Evolutionary conservation across 2,888 invertebrate genomes (phyloP).

Genomic region (Spisula subtruncata): DNA sequence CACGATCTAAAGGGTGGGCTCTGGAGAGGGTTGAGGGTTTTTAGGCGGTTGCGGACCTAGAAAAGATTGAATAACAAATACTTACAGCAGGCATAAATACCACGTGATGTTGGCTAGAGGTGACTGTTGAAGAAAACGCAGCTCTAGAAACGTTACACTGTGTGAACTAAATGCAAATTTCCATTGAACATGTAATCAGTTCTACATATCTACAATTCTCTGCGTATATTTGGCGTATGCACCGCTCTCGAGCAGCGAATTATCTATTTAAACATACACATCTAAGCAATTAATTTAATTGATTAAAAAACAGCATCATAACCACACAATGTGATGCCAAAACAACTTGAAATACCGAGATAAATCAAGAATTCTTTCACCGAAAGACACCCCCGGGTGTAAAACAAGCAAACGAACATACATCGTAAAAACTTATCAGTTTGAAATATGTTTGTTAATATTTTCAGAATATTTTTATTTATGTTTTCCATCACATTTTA

Average conservation of each 20-base stretch:
- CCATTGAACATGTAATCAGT: too few relatives aligned
- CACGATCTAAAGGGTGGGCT: too few relatives aligned
- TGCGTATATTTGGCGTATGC: background rate
- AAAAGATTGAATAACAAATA: too few relatives aligned
- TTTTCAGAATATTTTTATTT: background rate
- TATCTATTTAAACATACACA: background rate
- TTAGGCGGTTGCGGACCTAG: too few relatives aligned
- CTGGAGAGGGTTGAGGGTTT: too few relatives aligned
- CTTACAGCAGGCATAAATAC: too few relatives aligned
- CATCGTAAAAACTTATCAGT: background rate
- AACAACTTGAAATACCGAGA: conserved; percentile 11
- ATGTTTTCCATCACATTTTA: background rate
- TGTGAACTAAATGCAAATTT: too few relatives aligned
- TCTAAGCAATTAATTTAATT: conserved; percentile 16
- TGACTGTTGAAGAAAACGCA: too few relatives aligned
- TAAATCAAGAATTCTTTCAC: conserved; percentile 20
- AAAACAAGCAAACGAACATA: background rate
- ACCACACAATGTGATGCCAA: conserved; percentile 17
- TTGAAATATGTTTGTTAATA: conserved; percentile 6
- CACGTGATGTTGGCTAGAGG: too few relatives aligned
- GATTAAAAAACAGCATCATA: conserved; percentile 24
- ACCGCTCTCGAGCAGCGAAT: background rate
- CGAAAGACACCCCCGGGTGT: background rate
- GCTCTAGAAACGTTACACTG: too few relatives aligned
- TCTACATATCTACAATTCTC: background rate